Evolutionary conservation across 2,797 vertebrate genomes (phyloP), one percentile per base, ranked within the genome.

Genomic region (Sorex maritimensis): DNA sequence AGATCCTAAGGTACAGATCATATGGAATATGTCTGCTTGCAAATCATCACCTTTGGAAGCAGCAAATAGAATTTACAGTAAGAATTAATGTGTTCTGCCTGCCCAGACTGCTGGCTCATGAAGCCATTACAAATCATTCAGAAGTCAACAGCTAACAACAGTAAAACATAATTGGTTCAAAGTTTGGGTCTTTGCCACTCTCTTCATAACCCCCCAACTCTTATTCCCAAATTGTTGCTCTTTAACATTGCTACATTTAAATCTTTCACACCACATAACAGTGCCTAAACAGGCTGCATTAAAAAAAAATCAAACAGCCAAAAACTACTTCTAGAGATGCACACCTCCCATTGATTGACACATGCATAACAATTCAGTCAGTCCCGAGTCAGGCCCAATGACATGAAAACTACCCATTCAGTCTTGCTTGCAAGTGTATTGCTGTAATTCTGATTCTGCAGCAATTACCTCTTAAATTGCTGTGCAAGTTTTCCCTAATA

Each of bases 321-420:
- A 98, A 97, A 96, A 98, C 99, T 99, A 99, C 96, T 98, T 95
- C 98, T 99, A 99, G 98, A 98, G 98, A 98, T 99, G 99, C 99
- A 99, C 99, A 98, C 98, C 97, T 98, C 99, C 99, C 99, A 99
- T 98, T 99, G 99, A 99, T 99, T 99, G 99, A 99, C 99, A 99
- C 99, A 98, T 99, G 99, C 98, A 98, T 97, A 92, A 98, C 55
- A 28, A 96, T 90, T 98, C 97, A 90, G 97, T 97, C 97, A 95
- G 97, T 96, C 96, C 94, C 67, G 46, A 94, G 93, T 93, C 96
- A 91, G 97, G 94, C 92, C 92, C 23, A 81, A 69, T 73, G 24
- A 63, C 90, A 95, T 93, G 95, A 69, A 95, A 97, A 90, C 92
- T 87, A 77, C 77, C 96, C 74, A 93, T 93, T 96, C 94, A 94